Evolutionary conservation across 2,888 invertebrate species (phyloP).

Genomic region (Eupithecia pulchellata): DNA sequence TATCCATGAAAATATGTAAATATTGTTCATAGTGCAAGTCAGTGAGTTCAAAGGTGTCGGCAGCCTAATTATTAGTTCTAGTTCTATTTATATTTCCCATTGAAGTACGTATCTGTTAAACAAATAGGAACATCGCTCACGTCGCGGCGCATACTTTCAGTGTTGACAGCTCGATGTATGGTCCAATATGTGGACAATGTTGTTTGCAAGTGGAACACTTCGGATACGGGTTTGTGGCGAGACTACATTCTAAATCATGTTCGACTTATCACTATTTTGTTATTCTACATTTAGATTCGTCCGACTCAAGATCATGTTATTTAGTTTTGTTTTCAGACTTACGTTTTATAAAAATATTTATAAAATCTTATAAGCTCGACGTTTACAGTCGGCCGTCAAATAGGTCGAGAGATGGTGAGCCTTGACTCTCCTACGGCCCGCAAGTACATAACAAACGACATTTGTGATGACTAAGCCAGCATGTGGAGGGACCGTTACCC

Average conservation of each 20-base stretch:
- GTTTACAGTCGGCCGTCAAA: neutral
- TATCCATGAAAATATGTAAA: neutral
- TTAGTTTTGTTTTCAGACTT: neutral
- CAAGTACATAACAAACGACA: neutral
- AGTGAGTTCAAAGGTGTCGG: neutral
- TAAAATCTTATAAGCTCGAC: neutral
- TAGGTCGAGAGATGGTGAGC: neutral
- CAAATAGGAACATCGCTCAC: constrained; percentile 36
- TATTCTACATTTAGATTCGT: neutral
- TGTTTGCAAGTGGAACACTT: constrained; percentile 23
- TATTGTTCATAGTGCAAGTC: neutral
- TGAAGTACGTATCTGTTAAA: constrained; percentile 16
- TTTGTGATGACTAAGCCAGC: neutral
- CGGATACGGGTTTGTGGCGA: neutral
- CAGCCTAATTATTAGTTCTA: constrained; percentile 6
- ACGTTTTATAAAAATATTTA: neutral
- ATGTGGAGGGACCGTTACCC: neutral
- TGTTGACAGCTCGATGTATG: constrained; percentile 41
- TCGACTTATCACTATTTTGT: neutral
- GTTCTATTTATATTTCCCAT: constrained; percentile 6
- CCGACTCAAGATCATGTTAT: neutral
- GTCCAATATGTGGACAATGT: constrained; percentile 41
- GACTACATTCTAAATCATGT: neutral
- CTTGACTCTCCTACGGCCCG: neutral
- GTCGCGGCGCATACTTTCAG: constrained; percentile 31